These are phyloP conservation scores for Sinosuthora webbiana DNA, from an alignment of 2,113 vertebrate species.

Conservation along the genomic window DNA sequence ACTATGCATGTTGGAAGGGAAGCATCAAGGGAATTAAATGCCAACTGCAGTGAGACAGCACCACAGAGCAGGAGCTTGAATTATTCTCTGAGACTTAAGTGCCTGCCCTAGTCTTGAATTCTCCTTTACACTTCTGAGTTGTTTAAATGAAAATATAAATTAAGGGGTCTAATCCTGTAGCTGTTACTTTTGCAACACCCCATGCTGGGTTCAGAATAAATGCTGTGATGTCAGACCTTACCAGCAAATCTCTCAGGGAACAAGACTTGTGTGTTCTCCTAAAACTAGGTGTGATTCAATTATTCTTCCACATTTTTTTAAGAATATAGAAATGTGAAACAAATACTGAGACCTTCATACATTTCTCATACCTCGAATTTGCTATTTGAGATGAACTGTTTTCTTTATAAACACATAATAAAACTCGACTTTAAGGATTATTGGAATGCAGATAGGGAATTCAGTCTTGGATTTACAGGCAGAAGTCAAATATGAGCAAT, in stretches of 20 bases:
- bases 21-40: neutral
- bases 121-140: neutral
- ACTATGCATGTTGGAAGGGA: accelerated
- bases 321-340: neutral
- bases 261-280: neutral
- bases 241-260: neutral
- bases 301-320: neutral
- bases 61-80: neutral
- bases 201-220: neutral
- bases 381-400: neutral
- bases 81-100: neutral
- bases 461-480: slow-evolving; percentile 21
- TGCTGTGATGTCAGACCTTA: neutral
- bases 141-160: neutral
- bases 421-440: neutral
- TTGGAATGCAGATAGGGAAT: slow-evolving; percentile 21
- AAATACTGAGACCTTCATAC: neutral
- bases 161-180: neutral
- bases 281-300: neutral
- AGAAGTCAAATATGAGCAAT: slow-evolving; percentile 36
- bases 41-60: neutral
- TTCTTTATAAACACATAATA: slow-evolving; percentile 11
- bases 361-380: neutral
- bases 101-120: neutral
- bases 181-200: neutral